A percentile compares a stretch with the other conserved stretches of the same genome.
These are phyloP conservation scores for Conomelus anceps DNA, from an alignment of 2,888 invertebrate genomes.

Conservation along the genomic window DNA sequence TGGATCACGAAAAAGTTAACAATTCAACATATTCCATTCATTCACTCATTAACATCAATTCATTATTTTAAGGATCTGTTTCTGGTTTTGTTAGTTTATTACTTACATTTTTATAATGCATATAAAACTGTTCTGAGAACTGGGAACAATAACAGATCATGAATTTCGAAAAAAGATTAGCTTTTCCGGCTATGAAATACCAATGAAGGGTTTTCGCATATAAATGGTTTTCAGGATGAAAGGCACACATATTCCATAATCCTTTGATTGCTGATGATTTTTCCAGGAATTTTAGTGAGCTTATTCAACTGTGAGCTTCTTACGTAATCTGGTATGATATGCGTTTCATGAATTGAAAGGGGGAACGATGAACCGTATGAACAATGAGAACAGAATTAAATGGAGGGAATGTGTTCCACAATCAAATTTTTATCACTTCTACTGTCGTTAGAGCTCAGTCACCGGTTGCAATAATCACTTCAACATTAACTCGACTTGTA, in stretches of 20 bases:
- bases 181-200: no score
- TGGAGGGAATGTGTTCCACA: not conserved
- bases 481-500: not conserved
- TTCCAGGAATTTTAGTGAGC: not conserved
- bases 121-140: not conserved
- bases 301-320: not conserved
- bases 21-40: no score
- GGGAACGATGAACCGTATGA: not conserved
- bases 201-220: no score
- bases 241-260: not conserved
- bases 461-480: not conserved
- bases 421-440: not conserved
- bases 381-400: not conserved
- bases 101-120: no score
- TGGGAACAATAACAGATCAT: not conserved
- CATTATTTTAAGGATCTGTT: no score
- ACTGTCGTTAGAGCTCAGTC: not conserved
- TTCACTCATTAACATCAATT: no score
- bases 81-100: no score
- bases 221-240: not conserved
- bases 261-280: not conserved
- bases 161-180: not conserved
- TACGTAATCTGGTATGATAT: not conserved
- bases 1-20: no score
- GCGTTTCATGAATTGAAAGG: not conserved